Percentiles rank a stretch among this genome's conserved stretches.
These are phyloP conservation scores for Plestiodon gilberti DNA, from an alignment of 2,113 vertebrate genomes.

Conservation along the genomic window DNA sequence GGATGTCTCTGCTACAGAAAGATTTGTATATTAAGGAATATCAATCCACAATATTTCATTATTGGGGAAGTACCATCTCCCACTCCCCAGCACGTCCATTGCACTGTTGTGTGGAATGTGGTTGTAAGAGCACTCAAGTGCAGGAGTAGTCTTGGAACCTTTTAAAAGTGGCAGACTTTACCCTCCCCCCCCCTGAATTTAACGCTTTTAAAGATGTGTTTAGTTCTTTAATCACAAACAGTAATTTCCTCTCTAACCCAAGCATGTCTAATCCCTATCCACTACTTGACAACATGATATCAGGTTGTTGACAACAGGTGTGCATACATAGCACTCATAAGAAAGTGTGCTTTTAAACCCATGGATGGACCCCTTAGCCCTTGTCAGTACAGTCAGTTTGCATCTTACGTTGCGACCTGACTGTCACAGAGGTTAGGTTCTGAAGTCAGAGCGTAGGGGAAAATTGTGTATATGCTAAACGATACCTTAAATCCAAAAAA, in stretches of 20 bases:
- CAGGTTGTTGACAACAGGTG: background rate
- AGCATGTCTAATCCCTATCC: background rate
- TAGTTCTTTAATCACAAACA: background rate
- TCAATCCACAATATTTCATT: background rate
- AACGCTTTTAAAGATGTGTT: background rate
- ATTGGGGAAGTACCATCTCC: background rate
- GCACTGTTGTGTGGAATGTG: background rate
- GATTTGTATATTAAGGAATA: background rate
- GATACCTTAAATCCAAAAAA: too few relatives aligned
- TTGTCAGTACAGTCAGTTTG: background rate
- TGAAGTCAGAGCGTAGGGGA: too few relatives aligned
- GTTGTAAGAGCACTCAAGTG: background rate
- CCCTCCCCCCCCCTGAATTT: too few relatives aligned
- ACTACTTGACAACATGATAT: background rate
- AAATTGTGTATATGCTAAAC: too few relatives aligned
- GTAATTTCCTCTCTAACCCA: background rate
- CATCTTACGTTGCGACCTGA: too few relatives aligned
- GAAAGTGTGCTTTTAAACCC: background rate
- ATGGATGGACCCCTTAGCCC: background rate
- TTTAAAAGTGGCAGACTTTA: background rate
- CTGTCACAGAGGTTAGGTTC: too few relatives aligned
- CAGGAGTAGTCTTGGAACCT: background rate
- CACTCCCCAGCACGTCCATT: background rate
- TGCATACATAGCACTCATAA: background rate
- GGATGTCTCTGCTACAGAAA: slow-evolving; percentile 35